Base-by-base conservation (phyloP, 2,797 vertebrate species). In the Melanotaenia maccullochi region DNA sequence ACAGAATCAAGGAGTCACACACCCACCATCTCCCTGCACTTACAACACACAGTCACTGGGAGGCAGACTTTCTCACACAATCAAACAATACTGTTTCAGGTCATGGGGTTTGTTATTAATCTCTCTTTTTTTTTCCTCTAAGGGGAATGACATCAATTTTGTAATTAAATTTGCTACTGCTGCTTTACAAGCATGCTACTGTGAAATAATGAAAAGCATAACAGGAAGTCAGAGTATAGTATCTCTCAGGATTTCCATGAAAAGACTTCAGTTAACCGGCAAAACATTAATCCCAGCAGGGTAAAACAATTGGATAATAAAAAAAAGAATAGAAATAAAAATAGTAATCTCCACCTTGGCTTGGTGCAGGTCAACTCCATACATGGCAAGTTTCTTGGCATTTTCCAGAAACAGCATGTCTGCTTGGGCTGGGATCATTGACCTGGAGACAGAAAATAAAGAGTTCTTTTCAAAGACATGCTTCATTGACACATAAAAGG, bases 321-420 rank as follows among this genome's bases (percentile, higher is more conserved):
- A 32, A 18, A 12, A 36, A 9, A n/a, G 12, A 40, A 13, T 4
- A 14, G 13, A 42, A 24, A 28, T 25, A 0, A 22, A 30, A 63
- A 61, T 22, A 14, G 28, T 42, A 58, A 38, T 4, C 63, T 90
- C 28, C 16, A 98, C 98, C 96, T 98, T 98, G 78, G 97, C 97
- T 86, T 97, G 96, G 89, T 99, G 97, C 87, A 98, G 94, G 84
- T 99, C 97, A 3, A 99, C 96, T 76, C 98, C 98, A 78, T 99
- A 99, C 97, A 99, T 97, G 0, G 97, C 96, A 0, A 99, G 95
- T 81, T 96, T 97, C 92, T 97, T 97, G 83, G 97, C 97, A 85
- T 97, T 99, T 93, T 99, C 97, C 77, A 99, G 95, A 87, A 98
- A 99, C 91, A 96, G 92, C 92, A 97, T 83, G 83, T 99, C 98